Percentiles rank a stretch among this genome's conserved stretches.
These are phyloP conservation scores for cattle (Bos taurus) DNA, from an alignment of 2,113 vertebrate species.

Conservation along the genomic window DNA sequence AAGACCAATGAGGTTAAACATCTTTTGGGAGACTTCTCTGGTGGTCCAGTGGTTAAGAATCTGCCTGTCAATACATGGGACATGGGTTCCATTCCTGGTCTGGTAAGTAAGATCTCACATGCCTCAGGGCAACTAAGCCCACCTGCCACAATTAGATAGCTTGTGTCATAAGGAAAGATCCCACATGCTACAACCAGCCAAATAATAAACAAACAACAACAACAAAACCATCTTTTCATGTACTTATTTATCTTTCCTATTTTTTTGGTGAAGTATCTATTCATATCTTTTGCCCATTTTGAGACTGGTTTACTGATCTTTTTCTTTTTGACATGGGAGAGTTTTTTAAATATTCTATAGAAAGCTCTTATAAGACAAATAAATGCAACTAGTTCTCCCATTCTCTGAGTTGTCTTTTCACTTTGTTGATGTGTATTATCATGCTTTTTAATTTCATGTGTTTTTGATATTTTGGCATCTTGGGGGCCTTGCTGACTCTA, in stretches of 20 bases:
- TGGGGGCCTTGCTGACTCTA: neutral
- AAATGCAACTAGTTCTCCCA: neutral
- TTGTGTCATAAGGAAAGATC: neutral
- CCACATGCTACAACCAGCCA: neutral
- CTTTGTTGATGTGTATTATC: neutral
- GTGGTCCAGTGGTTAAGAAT: neutral
- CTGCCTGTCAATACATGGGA: neutral
- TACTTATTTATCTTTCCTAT: neutral
- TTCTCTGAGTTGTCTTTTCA: neutral
- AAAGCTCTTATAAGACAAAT: neutral
- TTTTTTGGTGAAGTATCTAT: neutral
- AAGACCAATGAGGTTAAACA: neutral
- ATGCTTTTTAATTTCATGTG: neutral
- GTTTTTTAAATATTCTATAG: neutral
- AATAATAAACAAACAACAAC: neutral
- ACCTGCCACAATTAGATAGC: neutral
- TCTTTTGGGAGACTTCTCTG: neutral
- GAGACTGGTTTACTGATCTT: neutral
- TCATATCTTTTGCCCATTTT: neutral
- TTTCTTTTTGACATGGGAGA: neutral
- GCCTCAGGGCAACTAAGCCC: neutral
- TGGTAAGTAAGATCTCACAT: neutral
- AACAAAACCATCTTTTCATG: neutral
- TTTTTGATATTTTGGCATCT: neutral
- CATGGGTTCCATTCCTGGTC: neutral